Conservation (phyloP, 2,888 invertebrate genomes). For the Amblyjoppa proteus region DNA sequence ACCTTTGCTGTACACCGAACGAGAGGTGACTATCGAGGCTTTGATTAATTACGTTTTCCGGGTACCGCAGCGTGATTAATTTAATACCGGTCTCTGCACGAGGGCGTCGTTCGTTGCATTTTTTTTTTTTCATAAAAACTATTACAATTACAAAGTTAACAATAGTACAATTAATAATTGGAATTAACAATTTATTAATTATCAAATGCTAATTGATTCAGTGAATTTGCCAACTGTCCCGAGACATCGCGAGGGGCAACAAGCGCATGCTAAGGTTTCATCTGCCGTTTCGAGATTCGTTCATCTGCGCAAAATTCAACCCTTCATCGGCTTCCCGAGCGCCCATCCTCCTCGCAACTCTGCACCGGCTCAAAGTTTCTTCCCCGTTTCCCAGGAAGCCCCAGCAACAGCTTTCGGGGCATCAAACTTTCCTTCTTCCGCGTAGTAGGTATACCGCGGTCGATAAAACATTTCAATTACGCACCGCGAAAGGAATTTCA, state of each 20-base stretch:
- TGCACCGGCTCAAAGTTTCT: conserved; percentile 24
- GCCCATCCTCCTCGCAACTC: background rate
- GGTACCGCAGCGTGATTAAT: background rate
- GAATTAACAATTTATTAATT: background rate
- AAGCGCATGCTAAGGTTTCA: conserved; percentile 23
- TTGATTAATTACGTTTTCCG: conserved; percentile 2
- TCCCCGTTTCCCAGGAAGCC: conserved; percentile 10
- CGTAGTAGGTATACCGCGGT: background rate
- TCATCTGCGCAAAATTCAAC: background rate
- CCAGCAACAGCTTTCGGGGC: conserved; percentile 19
- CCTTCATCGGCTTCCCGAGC: conserved; percentile 21
- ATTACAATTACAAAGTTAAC: too few species aligned
- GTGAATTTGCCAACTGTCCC: background rate
- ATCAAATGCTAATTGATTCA: background rate
- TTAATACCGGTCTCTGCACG: background rate
- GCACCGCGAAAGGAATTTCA: conserved; percentile 53
- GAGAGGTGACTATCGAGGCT: background rate
- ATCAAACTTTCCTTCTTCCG: conserved; percentile 24
- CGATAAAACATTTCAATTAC: conserved; percentile 43
- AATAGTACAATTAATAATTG: too few species aligned
- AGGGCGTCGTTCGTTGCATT: too few species aligned
- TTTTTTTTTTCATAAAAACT: too few species aligned
- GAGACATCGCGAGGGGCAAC: background rate
- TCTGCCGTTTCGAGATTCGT: conserved; percentile 27
- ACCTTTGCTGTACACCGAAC: background rate